Conservation (phyloP, 1,140 invertebrate genomes). For the Acromyrmex echinatior region DNA sequence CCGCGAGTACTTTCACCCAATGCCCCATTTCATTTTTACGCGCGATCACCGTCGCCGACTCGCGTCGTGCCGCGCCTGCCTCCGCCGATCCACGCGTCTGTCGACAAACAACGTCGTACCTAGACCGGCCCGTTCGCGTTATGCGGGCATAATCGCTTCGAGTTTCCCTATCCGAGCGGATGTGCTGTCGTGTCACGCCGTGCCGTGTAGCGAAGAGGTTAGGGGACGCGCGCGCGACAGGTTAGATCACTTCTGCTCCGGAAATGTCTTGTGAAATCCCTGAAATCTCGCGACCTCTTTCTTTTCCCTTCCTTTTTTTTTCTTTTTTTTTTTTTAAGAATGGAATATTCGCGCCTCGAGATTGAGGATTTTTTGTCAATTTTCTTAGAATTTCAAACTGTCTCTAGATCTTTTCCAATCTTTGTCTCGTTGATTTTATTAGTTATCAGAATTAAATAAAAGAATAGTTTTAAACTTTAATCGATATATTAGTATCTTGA, state of each 20-base stretch:
- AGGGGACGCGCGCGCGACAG: conserved; percentile 2
- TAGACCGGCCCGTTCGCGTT: conserved; percentile 22
- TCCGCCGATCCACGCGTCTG: neutral
- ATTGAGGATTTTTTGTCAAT: neutral
- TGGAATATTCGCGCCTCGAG: neutral
- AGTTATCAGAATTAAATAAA: neutral
- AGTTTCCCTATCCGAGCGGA: conserved; percentile 20
- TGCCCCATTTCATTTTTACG: conserved; percentile 87
- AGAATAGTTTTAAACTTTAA: neutral
- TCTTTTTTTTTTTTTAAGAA: too few relatives aligned
- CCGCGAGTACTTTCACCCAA: conserved; percentile 86
- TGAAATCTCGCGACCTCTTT: neutral
- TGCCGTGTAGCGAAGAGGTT: neutral
- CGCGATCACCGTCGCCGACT: conserved; percentile 68
- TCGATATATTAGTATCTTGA: neutral
- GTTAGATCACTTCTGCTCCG: conserved; percentile 26
- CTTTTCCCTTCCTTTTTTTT: neutral
- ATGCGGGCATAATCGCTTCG: conserved; percentile 24
- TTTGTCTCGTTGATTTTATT: neutral
- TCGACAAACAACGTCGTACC: conserved; percentile 23
- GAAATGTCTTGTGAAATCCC: neutral
- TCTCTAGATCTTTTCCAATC: too few relatives aligned
- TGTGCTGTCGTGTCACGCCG: neutral
- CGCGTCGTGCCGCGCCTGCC: conserved; percentile 55
- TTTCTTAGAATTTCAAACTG: neutral